Conservation (phyloP, 2,113 vertebrate genomes). For the Pelmatolapia mariae region DNA sequence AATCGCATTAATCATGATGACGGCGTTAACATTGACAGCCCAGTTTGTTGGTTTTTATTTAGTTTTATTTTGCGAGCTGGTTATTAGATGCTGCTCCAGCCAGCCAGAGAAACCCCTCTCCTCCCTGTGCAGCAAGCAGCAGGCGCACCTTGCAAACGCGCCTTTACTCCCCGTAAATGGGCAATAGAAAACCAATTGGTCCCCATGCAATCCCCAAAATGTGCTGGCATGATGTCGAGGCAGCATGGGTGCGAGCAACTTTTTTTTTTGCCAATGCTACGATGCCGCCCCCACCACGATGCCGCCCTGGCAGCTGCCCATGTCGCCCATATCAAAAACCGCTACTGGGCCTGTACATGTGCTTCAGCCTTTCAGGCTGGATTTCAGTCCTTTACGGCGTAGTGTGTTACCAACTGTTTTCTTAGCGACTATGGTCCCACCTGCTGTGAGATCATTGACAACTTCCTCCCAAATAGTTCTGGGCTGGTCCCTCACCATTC, state of each 20-base stretch:
- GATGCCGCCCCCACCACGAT: not conserved
- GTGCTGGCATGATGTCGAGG: not conserved
- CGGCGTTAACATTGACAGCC: too few species aligned
- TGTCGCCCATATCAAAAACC: not conserved
- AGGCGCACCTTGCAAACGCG: rapidly evolving
- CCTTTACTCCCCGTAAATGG: not conserved
- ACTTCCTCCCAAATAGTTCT: not conserved
- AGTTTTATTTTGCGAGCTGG: too few species aligned
- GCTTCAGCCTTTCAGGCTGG: not conserved
- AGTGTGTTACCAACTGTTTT: not conserved
- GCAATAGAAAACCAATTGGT: not conserved
- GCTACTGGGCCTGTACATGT: not conserved
- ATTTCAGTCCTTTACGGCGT: not conserved
- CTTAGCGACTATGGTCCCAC: not conserved
- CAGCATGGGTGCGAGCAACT: not conserved
- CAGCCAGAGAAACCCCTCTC: not conserved
- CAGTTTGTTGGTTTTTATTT: too few species aligned
- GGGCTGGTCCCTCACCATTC: not conserved
- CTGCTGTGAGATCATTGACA: not conserved
- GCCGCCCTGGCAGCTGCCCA: not conserved
- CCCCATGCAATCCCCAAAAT: not conserved
- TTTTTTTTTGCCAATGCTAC: not conserved
- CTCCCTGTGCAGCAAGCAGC: not conserved
- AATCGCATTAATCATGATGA: too few species aligned
- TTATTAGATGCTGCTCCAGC: not conserved